A percentile compares a stretch with the other conserved stretches of the same genome.
These are phyloP conservation scores for Limenitis camilla DNA, from an alignment of 2,888 invertebrate species.

Conservation along the genomic window DNA sequence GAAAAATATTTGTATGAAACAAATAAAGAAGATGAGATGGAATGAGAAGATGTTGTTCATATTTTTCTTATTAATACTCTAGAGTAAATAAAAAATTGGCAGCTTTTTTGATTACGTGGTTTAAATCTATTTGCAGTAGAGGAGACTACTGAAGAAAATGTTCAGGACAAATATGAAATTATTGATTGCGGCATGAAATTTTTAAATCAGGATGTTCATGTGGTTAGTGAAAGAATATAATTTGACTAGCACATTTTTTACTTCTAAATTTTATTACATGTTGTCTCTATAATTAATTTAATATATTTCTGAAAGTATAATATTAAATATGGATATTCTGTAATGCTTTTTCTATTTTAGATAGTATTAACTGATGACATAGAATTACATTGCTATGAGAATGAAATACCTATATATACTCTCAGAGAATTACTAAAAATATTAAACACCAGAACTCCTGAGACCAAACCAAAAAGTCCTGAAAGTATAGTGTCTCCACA, in stretches of 20 bases:
- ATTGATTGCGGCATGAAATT: slow-evolving; percentile 34
- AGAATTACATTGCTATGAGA: slow-evolving; percentile 30
- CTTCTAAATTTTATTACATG: too few relatives aligned
- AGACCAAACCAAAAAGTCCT: not conserved
- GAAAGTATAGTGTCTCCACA: not conserved
- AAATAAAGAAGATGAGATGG: too few relatives aligned
- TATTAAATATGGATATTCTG: slow-evolving; percentile 10
- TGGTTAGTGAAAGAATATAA: too few relatives aligned
- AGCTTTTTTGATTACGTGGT: too few relatives aligned
- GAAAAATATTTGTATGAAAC: too few relatives aligned
- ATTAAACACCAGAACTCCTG: slow-evolving; percentile 15
- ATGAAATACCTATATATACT: slow-evolving; percentile 32
- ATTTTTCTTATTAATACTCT: too few relatives aligned
- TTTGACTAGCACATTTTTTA: too few relatives aligned
- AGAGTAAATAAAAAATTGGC: too few relatives aligned
- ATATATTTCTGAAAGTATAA: not conserved
- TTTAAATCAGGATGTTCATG: slow-evolving; percentile 32
- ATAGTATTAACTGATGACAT: slow-evolving; percentile 40
- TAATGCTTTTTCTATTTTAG: slow-evolving; percentile 30
- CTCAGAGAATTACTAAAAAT: slow-evolving; percentile 34
- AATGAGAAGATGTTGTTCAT: too few relatives aligned
- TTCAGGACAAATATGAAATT: slow-evolving; percentile 18
- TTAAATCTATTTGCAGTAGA: slow-evolving; percentile 11
- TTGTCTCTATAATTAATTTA: slow-evolving; percentile 1
- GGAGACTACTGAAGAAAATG: slow-evolving; percentile 2